Conservation (phyloP, 2,113 vertebrate genomes). For the Istiophorus platypterus region DNA sequence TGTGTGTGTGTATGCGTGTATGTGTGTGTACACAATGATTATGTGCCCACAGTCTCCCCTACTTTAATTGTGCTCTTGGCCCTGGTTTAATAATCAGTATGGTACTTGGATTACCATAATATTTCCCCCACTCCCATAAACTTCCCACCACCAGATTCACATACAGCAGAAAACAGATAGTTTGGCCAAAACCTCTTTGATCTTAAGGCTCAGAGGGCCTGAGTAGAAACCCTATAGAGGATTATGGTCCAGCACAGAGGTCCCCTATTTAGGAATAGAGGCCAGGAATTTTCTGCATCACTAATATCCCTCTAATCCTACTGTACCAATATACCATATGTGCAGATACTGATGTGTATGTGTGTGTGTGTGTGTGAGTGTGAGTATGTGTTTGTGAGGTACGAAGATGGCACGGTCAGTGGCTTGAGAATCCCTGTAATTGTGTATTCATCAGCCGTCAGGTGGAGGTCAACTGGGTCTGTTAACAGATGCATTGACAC, state of each 20-base stretch:
- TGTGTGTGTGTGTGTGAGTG: neutral
- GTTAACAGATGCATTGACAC: constrained; percentile 74
- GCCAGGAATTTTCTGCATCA: constrained; percentile 62
- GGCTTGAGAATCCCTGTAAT: constrained; percentile 34
- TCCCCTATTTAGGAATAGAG: constrained; percentile 51
- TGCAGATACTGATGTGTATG: neutral
- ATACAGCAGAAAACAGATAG: constrained; percentile 29
- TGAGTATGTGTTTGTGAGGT: neutral
- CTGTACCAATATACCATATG: constrained; percentile 15
- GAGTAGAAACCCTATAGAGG: constrained; percentile 54
- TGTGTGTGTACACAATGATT: constrained; percentile 1
- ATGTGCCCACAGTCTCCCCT: neutral
- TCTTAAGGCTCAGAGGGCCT: constrained; percentile 45
- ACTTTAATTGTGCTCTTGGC: constrained; percentile 38
- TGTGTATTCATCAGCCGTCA: constrained; percentile 70
- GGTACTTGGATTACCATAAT: constrained; percentile 60
- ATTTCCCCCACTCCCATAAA: constrained; percentile 4
- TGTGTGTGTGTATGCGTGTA: neutral
- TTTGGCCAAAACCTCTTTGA: constrained; percentile 56
- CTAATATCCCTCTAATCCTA: constrained; percentile 63
- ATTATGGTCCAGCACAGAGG: constrained; percentile 52
- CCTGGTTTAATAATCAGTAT: constrained; percentile 32
- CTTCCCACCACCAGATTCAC: constrained; percentile 34
- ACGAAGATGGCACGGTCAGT: constrained; percentile 17
- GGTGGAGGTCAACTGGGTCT: constrained; percentile 66